These are phyloP conservation scores for Atta texana DNA, from an alignment of 1,140 invertebrate species.

Conservation along the genomic window DNA sequence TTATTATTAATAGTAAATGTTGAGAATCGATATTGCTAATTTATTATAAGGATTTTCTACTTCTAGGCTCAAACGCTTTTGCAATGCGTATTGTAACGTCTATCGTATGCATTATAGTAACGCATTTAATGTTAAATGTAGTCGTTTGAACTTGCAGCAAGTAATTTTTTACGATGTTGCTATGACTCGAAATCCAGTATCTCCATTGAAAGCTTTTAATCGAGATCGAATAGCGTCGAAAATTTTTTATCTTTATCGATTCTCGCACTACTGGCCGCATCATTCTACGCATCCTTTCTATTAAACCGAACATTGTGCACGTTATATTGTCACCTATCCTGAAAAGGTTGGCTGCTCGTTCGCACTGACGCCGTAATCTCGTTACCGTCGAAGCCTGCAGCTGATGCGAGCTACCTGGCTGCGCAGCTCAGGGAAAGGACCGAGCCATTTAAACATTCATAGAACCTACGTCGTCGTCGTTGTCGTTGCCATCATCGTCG, in stretches of 20 bases:
- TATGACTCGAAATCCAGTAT: neutral
- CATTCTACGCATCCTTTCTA: slow-evolving; percentile 4
- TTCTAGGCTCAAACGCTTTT: neutral
- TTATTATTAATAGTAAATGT: too few species aligned
- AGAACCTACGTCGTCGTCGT: slow-evolving; percentile 52
- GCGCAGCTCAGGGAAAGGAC: slow-evolving; percentile 53
- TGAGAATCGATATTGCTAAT: too few species aligned
- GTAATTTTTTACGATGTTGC: neutral
- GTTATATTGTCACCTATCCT: slow-evolving; percentile 59
- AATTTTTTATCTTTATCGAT: slow-evolving; percentile 42
- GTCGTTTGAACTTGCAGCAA: neutral
- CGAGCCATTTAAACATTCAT: slow-evolving; percentile 76
- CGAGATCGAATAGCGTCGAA: neutral
- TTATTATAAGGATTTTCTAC: neutral
- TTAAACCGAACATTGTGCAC: slow-evolving; percentile 59
- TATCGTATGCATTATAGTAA: neutral
- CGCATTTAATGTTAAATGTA: neutral
- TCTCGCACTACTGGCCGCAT: slow-evolving; percentile 9
- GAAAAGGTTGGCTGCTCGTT: slow-evolving; percentile 67
- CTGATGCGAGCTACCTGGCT: slow-evolving; percentile 64
- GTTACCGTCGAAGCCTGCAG: slow-evolving; percentile 70
- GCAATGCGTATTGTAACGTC: neutral
- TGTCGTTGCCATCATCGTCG: neutral
- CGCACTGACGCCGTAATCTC: slow-evolving; percentile 73
- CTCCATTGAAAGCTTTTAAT: neutral